Conservation (phyloP, 2,888 invertebrate species). For the Cantharis rustica region DNA sequence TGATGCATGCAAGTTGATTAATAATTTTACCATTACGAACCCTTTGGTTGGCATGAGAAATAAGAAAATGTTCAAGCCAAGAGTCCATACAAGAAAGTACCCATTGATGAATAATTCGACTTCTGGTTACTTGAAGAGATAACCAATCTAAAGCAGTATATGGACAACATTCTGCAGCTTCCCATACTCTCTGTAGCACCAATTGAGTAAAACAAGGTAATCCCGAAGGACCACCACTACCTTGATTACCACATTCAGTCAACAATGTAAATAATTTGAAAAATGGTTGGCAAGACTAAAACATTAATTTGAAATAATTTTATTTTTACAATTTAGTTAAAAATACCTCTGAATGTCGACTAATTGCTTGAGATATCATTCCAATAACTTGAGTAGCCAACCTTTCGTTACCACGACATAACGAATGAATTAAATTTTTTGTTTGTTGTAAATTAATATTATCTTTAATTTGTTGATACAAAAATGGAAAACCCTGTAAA, state of each 20-base stretch:
- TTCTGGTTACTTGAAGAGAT: constrained; percentile 81
- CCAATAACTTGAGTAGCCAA: constrained; percentile 86
- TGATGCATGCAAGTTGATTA: background rate
- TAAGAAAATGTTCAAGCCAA: constrained; percentile 88
- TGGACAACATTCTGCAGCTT: constrained; percentile 87
- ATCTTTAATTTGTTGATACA: constrained; percentile 94
- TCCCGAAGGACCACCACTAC: constrained; percentile 64
- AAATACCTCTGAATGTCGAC: constrained; percentile 84
- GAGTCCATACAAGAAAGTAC: constrained; percentile 89
- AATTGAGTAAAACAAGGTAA: constrained; percentile 91
- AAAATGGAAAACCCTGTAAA: constrained; percentile 84
- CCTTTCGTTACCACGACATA: constrained; percentile 89
- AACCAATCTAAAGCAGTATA: constrained; percentile 93
- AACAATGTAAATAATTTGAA: constrained; percentile 88
- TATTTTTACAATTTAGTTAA: background rate
- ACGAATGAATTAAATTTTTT: constrained; percentile 86
- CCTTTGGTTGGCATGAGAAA: constrained; percentile 83
- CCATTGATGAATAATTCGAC: constrained; percentile 90
- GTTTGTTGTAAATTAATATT: constrained; percentile 91
- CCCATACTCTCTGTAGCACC: constrained; percentile 87
- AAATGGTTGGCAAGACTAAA: constrained; percentile 83
- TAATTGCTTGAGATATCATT: constrained; percentile 90
- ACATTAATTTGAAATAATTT: constrained; percentile 21
- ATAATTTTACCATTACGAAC: constrained; percentile 73
- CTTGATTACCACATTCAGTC: constrained; percentile 68